A percentile compares a stretch with the other conserved stretches of the same genome.
These are phyloP conservation scores for Hofmannophila pseudospretella DNA, from an alignment of 2,888 invertebrate genomes.

Conservation along the genomic window DNA sequence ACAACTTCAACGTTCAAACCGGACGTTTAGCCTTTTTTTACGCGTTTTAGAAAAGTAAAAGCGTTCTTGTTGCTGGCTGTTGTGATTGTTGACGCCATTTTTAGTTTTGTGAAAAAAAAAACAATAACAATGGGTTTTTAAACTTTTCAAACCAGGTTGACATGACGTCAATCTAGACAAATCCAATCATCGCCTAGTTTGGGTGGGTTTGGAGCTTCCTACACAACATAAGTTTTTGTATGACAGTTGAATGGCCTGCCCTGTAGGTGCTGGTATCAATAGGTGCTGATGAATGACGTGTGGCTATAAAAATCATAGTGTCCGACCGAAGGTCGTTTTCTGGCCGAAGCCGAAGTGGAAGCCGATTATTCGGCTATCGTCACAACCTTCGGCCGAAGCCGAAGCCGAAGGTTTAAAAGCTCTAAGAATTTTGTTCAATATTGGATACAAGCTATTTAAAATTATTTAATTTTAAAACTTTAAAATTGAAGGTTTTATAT, in stretches of 20 bases:
- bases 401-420: no score
- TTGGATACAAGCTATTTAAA: no score
- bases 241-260: background rate
- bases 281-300: no score
- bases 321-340: no score
- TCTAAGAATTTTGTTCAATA: no score
- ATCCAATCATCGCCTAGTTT: background rate
- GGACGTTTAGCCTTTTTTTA: conserved; percentile 22
- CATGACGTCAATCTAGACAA: conserved; percentile 1
- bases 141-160: conserved; percentile 6
- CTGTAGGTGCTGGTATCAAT: no score
- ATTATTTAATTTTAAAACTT: no score
- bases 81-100: background rate
- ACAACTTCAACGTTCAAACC: conserved; percentile 15
- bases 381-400: no score
- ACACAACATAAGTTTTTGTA: background rate
- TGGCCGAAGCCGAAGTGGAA: no score
- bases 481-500: no score
- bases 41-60: conserved; percentile 42
- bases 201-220: conserved; percentile 3
- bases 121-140: conserved; percentile 17
- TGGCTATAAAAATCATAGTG: no score
- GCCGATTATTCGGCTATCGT: no score
- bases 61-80: conserved; percentile 22
- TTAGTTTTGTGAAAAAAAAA: conserved; percentile 15